Evolutionary conservation across 2,113 vertebrate genomes (phyloP), one percentile per base, ranked within the genome.

Genomic region (Triplophysa dalaica): DNA sequence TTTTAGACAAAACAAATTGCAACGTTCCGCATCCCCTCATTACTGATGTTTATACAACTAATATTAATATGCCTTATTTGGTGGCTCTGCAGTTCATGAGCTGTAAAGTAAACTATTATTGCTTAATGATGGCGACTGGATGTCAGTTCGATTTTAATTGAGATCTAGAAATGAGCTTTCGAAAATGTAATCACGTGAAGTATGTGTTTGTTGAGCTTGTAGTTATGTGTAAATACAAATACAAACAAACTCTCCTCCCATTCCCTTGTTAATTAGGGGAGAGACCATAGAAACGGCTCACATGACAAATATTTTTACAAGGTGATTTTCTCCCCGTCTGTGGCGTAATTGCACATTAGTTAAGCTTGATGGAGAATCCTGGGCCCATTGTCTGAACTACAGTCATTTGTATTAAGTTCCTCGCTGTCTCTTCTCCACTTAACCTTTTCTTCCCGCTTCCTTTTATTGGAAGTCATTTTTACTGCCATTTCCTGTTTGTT

Each of bases 271-370:
- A 93, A 93, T 93, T 92, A 93, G 90, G 75, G 67, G 64, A 80
- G 83, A 84, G 86, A 90, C 88, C 87, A 90, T 88, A 89, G 86
- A 87, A 91, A 90, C 85, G 75, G 88, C 89, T 92, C 87, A 87
- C 90, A 89, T 92, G 93, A 92, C 88, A 92, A 93, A 93, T 92
- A 90, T 91, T 93, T 93, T 91, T 89, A 91, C 90, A 91, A 92
- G 91, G 90, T 92, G 90, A 92, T 93, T 93, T 91, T 92, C 90
- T 89, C 87, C 85, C 88, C 87, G 90, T 91, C 90, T 91, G 75
- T 87, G 87, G 88, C 90, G 91, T 93, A 92, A 93, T 91, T 92
- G 91, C 90, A 89, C 89, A 91, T 92, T 92, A 90, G 89, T 91
- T 91, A 91, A 89, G 87, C 89, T 89, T 90, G 88, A 90, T 89